Base-by-base conservation (phyloP, 1,140 invertebrate species). In the Drosophila littoralis region DNA sequence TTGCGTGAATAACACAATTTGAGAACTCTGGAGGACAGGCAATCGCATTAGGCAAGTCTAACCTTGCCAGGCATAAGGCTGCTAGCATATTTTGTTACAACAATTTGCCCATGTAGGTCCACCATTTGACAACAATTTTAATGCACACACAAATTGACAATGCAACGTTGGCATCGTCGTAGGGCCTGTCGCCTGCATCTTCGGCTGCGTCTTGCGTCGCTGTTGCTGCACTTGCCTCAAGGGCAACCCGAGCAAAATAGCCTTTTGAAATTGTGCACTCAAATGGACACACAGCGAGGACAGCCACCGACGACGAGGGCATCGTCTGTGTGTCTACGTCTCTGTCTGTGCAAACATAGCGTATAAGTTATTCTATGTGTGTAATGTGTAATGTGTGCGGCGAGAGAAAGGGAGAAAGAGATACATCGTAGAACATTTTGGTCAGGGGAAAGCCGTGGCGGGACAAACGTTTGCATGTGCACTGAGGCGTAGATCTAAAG, bases 261-360 rank as follows among this genome's bases (percentile, higher is more conserved):
- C 83, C 84, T 77, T 86, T 86, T 86, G 76, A 88, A 88, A 82
- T 68, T 83, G 83, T 83, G 79, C 83, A 88, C 83, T 86, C 79
- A 83, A 82, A 88, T 82, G 83, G 83, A 83, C 83, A 83, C 83
- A 79, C 60, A 72, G 64, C 66, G 48, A 81, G 82, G 79, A 76
- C 82, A 75, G 48, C 58, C 7, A 57, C 64, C 22, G 15, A 48
- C 17, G 52, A 58, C 66, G 38, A 69, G 35, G 22, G 40, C 51
- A 17, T 45, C 33, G 52, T 66, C 54, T 32, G 42, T 36, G 22
- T 48, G 50, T 35, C 28, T 52, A 32, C 1, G 32, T 28, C n/a
- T 46, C 13, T 46, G 66, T 75, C 72, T 70, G 46, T 50, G 67
- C 67, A 65, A 75, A 75, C 77, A 69, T 48, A 71, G 67, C 71